Evolutionary conservation across 2,113 vertebrate genomes (phyloP).

Genomic region (Emberiza fucata): DNA sequence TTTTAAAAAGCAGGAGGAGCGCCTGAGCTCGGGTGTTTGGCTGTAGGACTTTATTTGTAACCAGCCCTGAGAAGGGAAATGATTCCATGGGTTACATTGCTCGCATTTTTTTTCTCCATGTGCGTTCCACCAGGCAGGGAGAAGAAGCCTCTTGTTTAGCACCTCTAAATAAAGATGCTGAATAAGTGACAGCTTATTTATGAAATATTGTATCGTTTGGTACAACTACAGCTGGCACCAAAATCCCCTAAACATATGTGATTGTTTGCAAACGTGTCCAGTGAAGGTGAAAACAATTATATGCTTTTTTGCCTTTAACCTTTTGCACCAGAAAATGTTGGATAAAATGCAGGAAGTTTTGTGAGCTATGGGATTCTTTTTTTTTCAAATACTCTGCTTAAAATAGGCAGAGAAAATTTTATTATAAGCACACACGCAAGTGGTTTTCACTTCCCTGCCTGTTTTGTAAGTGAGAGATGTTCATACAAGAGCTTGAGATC

Average conservation of each 20-base stretch:
- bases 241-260: conserved; percentile 51
- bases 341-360: background rate
- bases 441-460: background rate
- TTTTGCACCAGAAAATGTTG: conserved; percentile 9
- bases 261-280: conserved; percentile 55
- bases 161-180: conserved; percentile 60
- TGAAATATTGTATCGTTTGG: conserved; percentile 40
- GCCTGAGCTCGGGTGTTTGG: background rate
- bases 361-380: background rate
- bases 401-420: background rate
- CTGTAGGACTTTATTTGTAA: background rate
- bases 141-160: conserved; percentile 43
- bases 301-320: conserved; percentile 30
- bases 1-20: background rate
- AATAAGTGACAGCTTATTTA: conserved; percentile 58
- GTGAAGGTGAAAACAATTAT: conserved; percentile 46
- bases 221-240: conserved; percentile 50
- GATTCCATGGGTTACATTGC: background rate
- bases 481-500: background rate
- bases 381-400: background rate
- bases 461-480: background rate
- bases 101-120: conserved; percentile 15
- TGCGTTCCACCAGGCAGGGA: background rate
- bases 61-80: background rate
- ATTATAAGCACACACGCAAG: background rate